A percentile compares a stretch with the other conserved stretches of the same genome.
Conservation (phyloP, 1,140 invertebrate genomes). For the Drosophila lacertosa region DNA sequence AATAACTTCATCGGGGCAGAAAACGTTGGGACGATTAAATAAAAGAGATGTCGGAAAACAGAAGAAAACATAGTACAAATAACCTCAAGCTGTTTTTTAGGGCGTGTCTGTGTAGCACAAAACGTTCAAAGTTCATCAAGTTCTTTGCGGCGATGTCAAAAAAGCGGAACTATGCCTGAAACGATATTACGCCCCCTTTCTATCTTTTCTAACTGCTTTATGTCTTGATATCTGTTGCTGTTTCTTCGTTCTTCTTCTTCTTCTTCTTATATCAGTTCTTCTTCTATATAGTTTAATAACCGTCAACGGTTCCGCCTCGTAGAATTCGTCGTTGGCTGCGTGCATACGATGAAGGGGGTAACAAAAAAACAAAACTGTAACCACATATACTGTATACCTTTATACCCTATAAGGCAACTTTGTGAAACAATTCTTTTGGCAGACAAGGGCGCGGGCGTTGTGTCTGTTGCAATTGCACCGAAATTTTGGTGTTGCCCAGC, state of each 20-base stretch:
- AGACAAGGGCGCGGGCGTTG: conserved; percentile 40
- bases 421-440: conserved; percentile 53
- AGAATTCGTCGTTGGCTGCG: conserved; percentile 48
- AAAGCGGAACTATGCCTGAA: conserved; percentile 74
- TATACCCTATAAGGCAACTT: conserved; percentile 17
- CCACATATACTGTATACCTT: not conserved
- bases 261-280: conserved; percentile 22
- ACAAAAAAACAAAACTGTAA: conserved; percentile 2
- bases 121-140: conserved; percentile 48
- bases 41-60: too few species aligned
- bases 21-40: conserved; percentile 32
- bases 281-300: conserved; percentile 70
- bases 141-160: conserved; percentile 14
- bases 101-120: conserved; percentile 8
- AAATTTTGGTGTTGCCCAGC: conserved; percentile 39
- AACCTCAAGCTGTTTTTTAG: conserved; percentile 42
- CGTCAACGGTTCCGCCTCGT: conserved; percentile 68
- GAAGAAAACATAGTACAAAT: conserved; percentile 30
- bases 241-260: conserved; percentile 18
- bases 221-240: conserved; percentile 50
- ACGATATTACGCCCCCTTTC: conserved; percentile 26
- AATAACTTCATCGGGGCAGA: conserved; percentile 72
- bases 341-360: conserved; percentile 13
- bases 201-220: conserved; percentile 25
- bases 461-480: conserved; percentile 48